Percentiles rank a stretch among this genome's conserved stretches.
These are phyloP conservation scores for Agapetus fuscipes DNA, from an alignment of 2,888 invertebrate species.

Conservation along the genomic window DNA sequence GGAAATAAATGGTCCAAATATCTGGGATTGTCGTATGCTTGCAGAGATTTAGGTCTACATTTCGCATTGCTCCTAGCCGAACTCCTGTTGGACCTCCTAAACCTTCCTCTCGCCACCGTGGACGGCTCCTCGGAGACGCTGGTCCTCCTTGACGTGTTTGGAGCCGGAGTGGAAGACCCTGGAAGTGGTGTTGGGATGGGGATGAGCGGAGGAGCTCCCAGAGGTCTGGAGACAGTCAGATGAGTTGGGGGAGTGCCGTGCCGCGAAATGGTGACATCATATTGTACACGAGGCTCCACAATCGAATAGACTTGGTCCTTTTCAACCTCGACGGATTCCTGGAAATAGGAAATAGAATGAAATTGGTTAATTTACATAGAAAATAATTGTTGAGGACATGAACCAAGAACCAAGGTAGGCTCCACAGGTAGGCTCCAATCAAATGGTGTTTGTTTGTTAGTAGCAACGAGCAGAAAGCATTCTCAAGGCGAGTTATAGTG, in stretches of 20 bases:
- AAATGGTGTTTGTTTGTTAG: too few species aligned
- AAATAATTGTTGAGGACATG: neutral
- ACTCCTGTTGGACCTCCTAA: constrained; percentile 23
- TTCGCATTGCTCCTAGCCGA: constrained; percentile 23
- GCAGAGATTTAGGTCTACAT: constrained; percentile 48
- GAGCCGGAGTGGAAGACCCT: too few species aligned
- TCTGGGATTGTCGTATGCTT: constrained; percentile 47
- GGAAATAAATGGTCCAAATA: constrained; percentile 55
- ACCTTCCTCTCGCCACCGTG: constrained; percentile 1
- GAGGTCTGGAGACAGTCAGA: constrained; percentile 43
- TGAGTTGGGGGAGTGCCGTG: constrained; percentile 45
- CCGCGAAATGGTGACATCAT: constrained; percentile 46
- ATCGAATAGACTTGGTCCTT: constrained; percentile 49
- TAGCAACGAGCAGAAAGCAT: too few species aligned
- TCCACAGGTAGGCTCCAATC: too few species aligned
- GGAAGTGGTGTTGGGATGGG: constrained; percentile 41
- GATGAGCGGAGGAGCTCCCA: constrained; percentile 31
- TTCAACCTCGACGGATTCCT: constrained; percentile 41
- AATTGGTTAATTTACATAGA: constrained; percentile 14
- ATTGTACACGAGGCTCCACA: constrained; percentile 45
- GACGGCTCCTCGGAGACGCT: too few species aligned
- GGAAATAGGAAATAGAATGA: constrained; percentile 25
- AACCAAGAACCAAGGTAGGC: too few species aligned
- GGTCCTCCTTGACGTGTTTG: constrained; percentile 28
- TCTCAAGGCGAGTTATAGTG: too few species aligned